phyloP scores from a whole-genome alignment of 2,797 vertebrate species.

The Halcyon leucocephala region DNA sequence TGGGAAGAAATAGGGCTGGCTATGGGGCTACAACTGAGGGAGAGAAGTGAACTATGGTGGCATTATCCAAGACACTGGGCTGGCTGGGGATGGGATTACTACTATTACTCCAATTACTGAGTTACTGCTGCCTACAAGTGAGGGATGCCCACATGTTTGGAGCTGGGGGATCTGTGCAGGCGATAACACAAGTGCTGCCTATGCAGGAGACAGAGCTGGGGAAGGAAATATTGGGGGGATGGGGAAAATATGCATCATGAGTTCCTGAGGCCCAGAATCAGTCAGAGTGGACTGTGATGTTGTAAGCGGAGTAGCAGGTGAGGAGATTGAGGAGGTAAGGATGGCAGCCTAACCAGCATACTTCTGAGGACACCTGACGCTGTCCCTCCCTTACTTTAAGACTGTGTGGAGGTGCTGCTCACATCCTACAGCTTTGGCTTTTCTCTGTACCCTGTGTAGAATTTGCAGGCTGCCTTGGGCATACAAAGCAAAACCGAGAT shows the following conservation, averaged over 20 bases:
- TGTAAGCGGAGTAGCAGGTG: not conserved
- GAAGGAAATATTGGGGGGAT: rapidly evolving
- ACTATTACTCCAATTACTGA: no score
- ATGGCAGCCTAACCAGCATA: not conserved
- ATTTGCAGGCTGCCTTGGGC: not conserved
- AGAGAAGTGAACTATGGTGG: not conserved
- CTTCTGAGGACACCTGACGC: not conserved
- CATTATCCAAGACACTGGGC: not conserved
- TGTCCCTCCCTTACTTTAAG: not conserved
- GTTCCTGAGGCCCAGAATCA: not conserved
- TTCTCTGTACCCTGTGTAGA: not conserved
- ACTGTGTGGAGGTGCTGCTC: not conserved
- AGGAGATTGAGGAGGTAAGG: not conserved
- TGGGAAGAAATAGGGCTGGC: not conserved
- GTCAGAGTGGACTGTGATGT: not conserved
- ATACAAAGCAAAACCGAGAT: not conserved
- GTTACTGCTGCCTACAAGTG: not conserved
- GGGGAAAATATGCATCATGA: not conserved
- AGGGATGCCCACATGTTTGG: not conserved
- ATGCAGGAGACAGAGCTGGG: not conserved
- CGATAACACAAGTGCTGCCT: not conserved
- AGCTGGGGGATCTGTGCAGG: not conserved
- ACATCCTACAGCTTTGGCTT: not conserved
- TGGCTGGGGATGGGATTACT: not conserved
- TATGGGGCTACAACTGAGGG: not conserved